Percentiles rank a stretch among this genome's conserved stretches.
Conservation (phyloP, 2,888 invertebrate genomes). For the Tromatobia lineatoria region DNA sequence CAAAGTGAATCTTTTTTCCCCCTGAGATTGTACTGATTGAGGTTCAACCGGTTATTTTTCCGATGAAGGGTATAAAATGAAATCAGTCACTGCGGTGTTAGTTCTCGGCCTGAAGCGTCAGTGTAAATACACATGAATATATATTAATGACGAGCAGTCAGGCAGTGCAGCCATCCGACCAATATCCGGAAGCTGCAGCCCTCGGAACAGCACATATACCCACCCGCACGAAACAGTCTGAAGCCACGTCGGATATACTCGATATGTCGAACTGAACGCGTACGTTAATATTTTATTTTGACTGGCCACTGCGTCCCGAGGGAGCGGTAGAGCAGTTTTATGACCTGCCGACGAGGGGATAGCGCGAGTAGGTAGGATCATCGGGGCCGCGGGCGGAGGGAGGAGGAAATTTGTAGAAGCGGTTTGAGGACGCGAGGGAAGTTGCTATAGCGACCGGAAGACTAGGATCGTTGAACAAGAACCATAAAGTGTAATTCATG, state of each 20-base stretch:
- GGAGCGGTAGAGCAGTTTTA: conserved; percentile 75
- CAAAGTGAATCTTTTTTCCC: neutral
- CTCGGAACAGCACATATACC: conserved; percentile 14
- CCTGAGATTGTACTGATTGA: conserved; percentile 28
- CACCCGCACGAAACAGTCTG: conserved; percentile 11
- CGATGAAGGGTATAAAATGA: neutral
- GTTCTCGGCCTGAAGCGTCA: neutral
- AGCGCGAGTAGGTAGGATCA: conserved; percentile 10
- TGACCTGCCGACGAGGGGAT: conserved; percentile 68
- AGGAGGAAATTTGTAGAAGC: conserved; percentile 61
- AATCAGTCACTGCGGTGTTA: neutral
- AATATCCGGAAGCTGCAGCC: conserved; percentile 3
- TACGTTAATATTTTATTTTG: conserved; percentile 69
- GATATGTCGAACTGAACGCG: conserved; percentile 57
- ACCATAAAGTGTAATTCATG: conserved; percentile 78
- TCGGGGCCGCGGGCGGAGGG: conserved; percentile 6
- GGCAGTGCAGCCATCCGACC: conserved; percentile 18
- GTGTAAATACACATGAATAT: neutral
- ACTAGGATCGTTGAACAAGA: conserved; percentile 64
- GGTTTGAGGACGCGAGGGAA: conserved; percentile 30
- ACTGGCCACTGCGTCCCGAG: conserved; percentile 61
- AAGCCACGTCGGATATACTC: conserved; percentile 50
- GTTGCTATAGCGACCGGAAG: conserved; percentile 46
- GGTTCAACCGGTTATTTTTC: conserved; percentile 13
- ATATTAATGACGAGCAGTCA: conserved; percentile 27